Conservation (phyloP, 1,140 invertebrate genomes). For the Tachypleus tridentatus region DNA sequence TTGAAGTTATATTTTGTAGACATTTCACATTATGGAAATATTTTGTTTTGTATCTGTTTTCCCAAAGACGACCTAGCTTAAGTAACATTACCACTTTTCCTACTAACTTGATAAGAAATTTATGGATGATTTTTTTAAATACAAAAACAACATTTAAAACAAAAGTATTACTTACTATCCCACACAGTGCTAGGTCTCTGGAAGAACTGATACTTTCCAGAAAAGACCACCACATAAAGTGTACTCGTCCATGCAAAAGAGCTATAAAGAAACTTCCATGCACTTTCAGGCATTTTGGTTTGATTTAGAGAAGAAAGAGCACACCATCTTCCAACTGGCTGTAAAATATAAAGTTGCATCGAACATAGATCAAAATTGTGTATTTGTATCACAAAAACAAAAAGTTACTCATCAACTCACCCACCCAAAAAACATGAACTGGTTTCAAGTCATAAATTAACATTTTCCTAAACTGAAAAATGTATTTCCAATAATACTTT, state of each 20-base stretch:
- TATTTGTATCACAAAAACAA: no score
- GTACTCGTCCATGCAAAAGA: conserved; percentile 27
- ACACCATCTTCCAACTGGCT: conserved; percentile 19
- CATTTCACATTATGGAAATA: no score
- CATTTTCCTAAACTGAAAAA: no score
- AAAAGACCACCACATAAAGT: conserved; percentile 29
- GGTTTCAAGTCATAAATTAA: no score
- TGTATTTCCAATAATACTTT: no score
- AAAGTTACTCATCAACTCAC: no score
- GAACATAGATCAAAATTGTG: no score
- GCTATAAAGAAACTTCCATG: conserved; percentile 34
- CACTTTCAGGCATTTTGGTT: conserved; percentile 32
- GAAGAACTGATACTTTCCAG: conserved; percentile 27
- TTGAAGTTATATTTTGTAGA: no score
- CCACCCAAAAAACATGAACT: no score
- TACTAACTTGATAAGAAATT: not conserved
- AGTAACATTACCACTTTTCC: no score
- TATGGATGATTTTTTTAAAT: not conserved
- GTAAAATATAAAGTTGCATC: not conserved
- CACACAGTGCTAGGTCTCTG: conserved; percentile 29
- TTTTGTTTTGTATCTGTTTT: no score
- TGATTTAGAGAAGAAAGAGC: conserved; percentile 16
- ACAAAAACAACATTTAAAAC: conserved; percentile 2
- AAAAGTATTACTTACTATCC: conserved; percentile 25
- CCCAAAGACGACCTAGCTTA: no score